Evolutionary conservation across 37 sponge, comb jelly and placozoan species (phyloP).

Genomic region (Corticium candelabrum): DNA sequence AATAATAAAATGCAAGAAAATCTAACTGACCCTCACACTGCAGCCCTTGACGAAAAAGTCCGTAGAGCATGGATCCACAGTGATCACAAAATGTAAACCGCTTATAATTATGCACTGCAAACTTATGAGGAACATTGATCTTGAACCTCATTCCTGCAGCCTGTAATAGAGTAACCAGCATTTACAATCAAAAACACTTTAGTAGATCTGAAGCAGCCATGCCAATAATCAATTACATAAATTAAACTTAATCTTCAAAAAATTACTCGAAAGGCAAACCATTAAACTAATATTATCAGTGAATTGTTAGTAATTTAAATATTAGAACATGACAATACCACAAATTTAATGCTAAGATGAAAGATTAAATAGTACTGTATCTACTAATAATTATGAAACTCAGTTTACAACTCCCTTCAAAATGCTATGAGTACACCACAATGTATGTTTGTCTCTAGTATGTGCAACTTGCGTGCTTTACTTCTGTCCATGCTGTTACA

Average conservation of each 20-base stretch:
- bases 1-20: neutral
- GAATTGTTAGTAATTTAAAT: too few relatives aligned
- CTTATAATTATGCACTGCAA: constrained; percentile 83
- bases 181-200: neutral
- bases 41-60: constrained; percentile 76
- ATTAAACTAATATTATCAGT: too few relatives aligned
- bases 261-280: neutral
- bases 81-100: constrained; percentile 80
- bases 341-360: too few relatives aligned
- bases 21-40: constrained; percentile 70
- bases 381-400: too few relatives aligned
- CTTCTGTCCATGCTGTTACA: too few relatives aligned
- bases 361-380: too few relatives aligned
- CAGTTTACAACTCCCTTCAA: too few relatives aligned
- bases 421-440: too few relatives aligned
- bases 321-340: too few relatives aligned
- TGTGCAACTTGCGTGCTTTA: too few relatives aligned
- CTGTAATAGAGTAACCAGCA: constrained; percentile 2
- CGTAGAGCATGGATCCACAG: constrained; percentile 92
- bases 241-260: neutral
- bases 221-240: neutral
- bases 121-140: constrained; percentile 92
- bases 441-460: too few relatives aligned
- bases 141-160: constrained; percentile 53
- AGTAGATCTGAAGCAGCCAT: neutral